A percentile compares a stretch with the other conserved stretches of the same genome.
Conservation (phyloP, 1,140 invertebrate genomes). For the Drosophila melanogaster region Release_6_plus_ISO1_MT NT_037436.4:11665501-11666000, state of each 20-base stretch:
- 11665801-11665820: background rate
- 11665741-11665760: constrained; percentile 3
- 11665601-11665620: background rate
- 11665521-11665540: background rate
- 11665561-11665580: constrained; percentile 26
- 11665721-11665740: constrained; percentile 17
- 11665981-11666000: constrained; percentile 2
- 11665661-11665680: constrained; percentile 41
- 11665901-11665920: constrained; percentile 36
- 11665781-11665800: background rate
- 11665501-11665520: constrained; percentile 6
- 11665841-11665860: constrained; percentile 42
- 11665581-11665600: constrained; percentile 32
- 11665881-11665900: constrained; percentile 20
- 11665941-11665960: background rate
- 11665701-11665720: constrained; percentile 51
- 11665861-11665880: constrained; percentile 24
- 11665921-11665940: constrained; percentile 25
- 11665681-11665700: constrained; percentile 50
- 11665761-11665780: background rate
- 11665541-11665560: constrained; percentile 37
- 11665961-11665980: constrained; percentile 25
- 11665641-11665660: constrained; percentile 44
- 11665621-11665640: constrained; percentile 12
- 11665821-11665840: constrained; percentile 22